Percentiles rank a stretch among this genome's conserved stretches.
These are phyloP conservation scores for Regulus satrapa DNA, from an alignment of 2,113 vertebrate species.

Conservation along the genomic window DNA sequence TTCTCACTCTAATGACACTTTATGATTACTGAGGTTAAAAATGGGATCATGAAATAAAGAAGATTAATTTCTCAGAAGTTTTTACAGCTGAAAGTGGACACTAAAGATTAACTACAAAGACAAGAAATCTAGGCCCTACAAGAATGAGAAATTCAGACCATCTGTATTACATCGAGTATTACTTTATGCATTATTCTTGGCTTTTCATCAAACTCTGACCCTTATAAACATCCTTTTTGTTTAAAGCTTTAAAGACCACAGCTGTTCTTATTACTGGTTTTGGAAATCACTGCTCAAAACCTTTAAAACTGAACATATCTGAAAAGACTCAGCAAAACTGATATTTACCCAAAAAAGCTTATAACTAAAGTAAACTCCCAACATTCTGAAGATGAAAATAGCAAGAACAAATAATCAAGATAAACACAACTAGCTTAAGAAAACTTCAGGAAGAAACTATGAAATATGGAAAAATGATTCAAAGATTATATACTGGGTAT, in stretches of 20 bases:
- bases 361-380: background rate
- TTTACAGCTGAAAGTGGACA: background rate
- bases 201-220: background rate
- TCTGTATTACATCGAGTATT: background rate
- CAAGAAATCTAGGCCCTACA: background rate
- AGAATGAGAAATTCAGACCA: background rate
- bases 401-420: background rate
- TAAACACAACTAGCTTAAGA: background rate
- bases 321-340: background rate
- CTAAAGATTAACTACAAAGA: background rate
- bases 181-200: background rate
- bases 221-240: background rate
- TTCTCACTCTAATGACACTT: background rate
- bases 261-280: background rate
- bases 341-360: background rate
- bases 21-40: background rate
- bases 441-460: background rate
- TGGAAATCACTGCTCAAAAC: background rate
- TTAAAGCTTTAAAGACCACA: background rate
- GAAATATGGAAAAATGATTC: background rate
- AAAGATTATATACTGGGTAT: background rate
- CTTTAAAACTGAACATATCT: background rate
- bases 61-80: background rate
- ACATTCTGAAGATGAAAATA: background rate
- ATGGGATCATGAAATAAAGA: background rate